Base-by-base conservation (phyloP, 2,113 vertebrate genomes). In the Blennius ocellaris region DNA sequence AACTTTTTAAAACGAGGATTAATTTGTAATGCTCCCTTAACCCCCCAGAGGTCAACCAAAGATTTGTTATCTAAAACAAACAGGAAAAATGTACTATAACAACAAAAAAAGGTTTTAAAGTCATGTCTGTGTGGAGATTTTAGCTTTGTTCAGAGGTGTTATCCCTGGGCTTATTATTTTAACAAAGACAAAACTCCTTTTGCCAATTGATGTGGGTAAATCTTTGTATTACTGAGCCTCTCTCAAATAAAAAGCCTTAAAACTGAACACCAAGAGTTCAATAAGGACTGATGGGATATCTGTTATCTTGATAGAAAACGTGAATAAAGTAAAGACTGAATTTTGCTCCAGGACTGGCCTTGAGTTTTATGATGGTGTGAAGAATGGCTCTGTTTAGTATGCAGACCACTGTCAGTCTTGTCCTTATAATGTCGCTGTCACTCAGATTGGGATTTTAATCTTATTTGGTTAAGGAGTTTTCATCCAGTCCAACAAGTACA, bases 1-100 rank as follows among this genome's bases (percentile, higher is more conserved):
- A 95, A 96, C 94, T 97, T 98, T 97, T 97, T 97, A 97, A 97
- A 97, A 95, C 95, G 94, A 91, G 95, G 95, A 97, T 97, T 97
- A 95, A 98, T 97, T 97, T 97, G 96, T 97, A 96, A 97, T 96
- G 96, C 95, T 96, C 94, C 87, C 81, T 81, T 91, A 90, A 91
- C 89, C 90, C 82, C 90, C 81, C n/a, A n/a, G 87, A 94, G 96
- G 95, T 94, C 95, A 95, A 94, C 94, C 93, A 91, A 91, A 93
- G 94, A 93, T 96, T 94, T 96, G 91, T 93, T 94, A 94, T 95
- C 94, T 93, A 89, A 93, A 92, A 90, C 92, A 94, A 94, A 94
- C 88, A 93, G 89, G 85, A 81, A 83, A 90, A 92, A 90, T 85
- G 84, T 89, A 84, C 87, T 88, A 72, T 76, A 86, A 89, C 79